Evolutionary conservation across 1,140 invertebrate species (phyloP).

Genomic region (Phymorhynchus buccinoides): DNA sequence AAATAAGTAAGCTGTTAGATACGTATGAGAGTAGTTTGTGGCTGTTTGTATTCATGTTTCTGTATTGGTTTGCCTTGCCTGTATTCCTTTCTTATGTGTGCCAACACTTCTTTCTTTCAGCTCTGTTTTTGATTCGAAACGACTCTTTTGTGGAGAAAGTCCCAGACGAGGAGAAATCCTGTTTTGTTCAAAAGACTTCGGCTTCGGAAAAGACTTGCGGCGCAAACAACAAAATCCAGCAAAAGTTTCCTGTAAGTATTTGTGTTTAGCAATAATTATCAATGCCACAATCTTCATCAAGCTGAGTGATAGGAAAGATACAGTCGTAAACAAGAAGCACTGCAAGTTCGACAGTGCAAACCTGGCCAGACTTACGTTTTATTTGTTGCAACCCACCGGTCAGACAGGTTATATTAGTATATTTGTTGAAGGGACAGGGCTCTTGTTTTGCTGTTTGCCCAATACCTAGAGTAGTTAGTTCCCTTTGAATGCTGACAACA

Average conservation of each 20-base stretch:
- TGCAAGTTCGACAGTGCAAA: too few species aligned
- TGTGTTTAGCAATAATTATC: neutral
- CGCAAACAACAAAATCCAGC: slow-evolving; percentile 59
- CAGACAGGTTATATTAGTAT: too few species aligned
- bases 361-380: too few species aligned
- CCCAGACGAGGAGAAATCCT: slow-evolving; percentile 53
- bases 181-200: slow-evolving; percentile 58
- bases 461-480: too few species aligned
- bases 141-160: slow-evolving; percentile 63
- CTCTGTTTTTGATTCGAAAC: slow-evolving; percentile 64
- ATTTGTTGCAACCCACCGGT: too few species aligned
- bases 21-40: neutral
- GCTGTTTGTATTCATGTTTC: slow-evolving; percentile 1
- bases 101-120: slow-evolving; percentile 53
- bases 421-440: too few species aligned
- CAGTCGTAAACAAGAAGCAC: too few species aligned
- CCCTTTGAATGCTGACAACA: too few species aligned
- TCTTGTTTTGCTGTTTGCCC: too few species aligned
- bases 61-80: neutral
- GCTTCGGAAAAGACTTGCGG: slow-evolving; percentile 59
- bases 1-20: slow-evolving; percentile 8
- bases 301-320: too few species aligned
- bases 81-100: neutral
- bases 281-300: slow-evolving; percentile 4
- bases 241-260: slow-evolving; percentile 66